A percentile compares a stretch with the other conserved stretches of the same genome.
Conservation (phyloP, 1,140 invertebrate genomes). For the Papilio polyxenes region DNA sequence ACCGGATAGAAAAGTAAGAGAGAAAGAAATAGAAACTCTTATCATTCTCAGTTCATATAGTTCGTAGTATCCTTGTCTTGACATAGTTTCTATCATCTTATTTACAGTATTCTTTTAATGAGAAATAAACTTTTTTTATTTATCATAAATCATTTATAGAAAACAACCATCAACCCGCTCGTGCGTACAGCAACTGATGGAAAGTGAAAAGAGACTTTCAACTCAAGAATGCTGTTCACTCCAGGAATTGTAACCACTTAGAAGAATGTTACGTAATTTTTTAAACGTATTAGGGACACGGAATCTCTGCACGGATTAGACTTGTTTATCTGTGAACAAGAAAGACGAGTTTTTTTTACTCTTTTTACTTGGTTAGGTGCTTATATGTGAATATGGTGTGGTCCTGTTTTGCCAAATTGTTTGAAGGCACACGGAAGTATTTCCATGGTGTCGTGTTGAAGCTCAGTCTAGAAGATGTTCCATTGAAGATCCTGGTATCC, state of each 20-base stretch:
- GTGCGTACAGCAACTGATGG: conserved; percentile 36
- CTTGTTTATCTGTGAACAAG: not conserved
- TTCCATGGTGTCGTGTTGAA: no score
- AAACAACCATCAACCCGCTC: conserved; percentile 40
- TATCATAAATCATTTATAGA: conserved; percentile 23
- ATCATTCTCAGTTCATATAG: no score
- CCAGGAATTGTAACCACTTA: conserved; percentile 42
- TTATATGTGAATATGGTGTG: no score
- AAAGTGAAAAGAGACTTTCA: conserved; percentile 51
- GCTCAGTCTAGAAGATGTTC: no score
- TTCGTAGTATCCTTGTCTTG: not conserved
- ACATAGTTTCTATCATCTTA: not conserved
- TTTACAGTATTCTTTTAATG: not conserved
- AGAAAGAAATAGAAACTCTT: no score
- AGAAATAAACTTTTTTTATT: not conserved
- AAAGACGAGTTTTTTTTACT: not conserved
- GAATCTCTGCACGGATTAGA: conserved; percentile 1
- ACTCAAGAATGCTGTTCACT: conserved; percentile 36
- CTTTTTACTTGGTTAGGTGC: not conserved
- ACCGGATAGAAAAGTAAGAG: no score
- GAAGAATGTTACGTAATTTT: conserved; percentile 5
- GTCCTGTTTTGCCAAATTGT: no score
- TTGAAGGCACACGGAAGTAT: no score
- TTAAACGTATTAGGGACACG: conserved; percentile 19
- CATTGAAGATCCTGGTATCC: no score